Evolutionary conservation across 2,797 vertebrate genomes (phyloP).

Genomic region (Schizothorax lantsangensis): DNA sequence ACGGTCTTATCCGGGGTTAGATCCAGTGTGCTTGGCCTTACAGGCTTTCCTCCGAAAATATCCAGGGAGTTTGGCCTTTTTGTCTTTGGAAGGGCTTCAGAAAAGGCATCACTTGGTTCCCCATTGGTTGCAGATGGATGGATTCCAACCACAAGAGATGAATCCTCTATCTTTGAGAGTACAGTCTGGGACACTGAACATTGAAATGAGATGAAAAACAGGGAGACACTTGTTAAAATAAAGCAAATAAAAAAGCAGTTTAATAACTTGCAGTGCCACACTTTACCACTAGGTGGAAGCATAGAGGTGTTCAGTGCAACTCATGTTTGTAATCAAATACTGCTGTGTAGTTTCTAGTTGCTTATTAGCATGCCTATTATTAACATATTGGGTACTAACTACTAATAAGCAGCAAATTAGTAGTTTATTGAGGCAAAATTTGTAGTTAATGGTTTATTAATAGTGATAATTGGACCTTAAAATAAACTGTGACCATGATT

Average conservation of each 20-base stretch:
- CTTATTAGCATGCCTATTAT: neutral
- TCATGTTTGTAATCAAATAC: neutral
- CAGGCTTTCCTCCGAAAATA: constrained; percentile 68
- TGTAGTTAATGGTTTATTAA: neutral
- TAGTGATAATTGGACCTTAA: neutral
- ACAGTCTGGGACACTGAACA: constrained; percentile 44
- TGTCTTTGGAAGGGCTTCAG: constrained; percentile 78
- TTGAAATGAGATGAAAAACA: neutral
- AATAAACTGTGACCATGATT: neutral
- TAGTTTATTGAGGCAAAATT: neutral
- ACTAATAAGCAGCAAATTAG: neutral
- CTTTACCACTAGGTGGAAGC: constrained; percentile 47
- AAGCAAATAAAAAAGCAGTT: neutral
- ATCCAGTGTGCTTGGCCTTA: constrained; percentile 80
- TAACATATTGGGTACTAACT: neutral
- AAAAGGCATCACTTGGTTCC: constrained; percentile 76
- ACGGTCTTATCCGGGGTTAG: constrained; percentile 68
- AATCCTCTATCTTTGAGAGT: constrained; percentile 23
- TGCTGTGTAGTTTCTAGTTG: neutral
- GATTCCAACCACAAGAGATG: neutral
- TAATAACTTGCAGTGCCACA: constrained; percentile 28
- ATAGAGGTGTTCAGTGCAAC: constrained; percentile 18
- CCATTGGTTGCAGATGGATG: constrained; percentile 4
- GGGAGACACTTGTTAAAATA: neutral
- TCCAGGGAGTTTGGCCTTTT: constrained; percentile 76